These are phyloP conservation scores for Trimorus sp. DNA, from an alignment of 2,888 invertebrate genomes.

Conservation along the genomic window DNA sequence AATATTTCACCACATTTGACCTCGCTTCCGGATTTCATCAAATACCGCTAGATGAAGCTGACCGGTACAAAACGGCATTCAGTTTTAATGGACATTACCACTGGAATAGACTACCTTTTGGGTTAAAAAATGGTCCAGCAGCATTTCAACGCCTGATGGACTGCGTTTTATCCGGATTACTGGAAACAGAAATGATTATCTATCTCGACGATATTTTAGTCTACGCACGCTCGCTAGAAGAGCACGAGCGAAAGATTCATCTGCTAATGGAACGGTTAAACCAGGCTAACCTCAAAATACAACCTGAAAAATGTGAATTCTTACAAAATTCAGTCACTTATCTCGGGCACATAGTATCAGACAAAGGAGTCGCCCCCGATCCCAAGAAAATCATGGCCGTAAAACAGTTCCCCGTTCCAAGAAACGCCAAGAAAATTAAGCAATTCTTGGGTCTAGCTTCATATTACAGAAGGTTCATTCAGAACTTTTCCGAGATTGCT, in stretches of 20 bases:
- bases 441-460: neutral
- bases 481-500: neutral
- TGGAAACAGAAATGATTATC: conserved; percentile 54
- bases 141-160: conserved; percentile 77
- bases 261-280: conserved; percentile 56
- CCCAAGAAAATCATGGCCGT: conserved; percentile 52
- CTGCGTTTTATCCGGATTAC: conserved; percentile 68
- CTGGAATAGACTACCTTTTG: conserved; percentile 1
- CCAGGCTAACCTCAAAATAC: conserved; percentile 53
- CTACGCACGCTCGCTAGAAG: conserved; percentile 48
- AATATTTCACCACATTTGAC: conserved; percentile 55
- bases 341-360: conserved; percentile 57
- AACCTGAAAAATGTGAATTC: conserved; percentile 70
- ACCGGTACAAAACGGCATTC: conserved; percentile 21
- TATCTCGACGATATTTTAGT: conserved; percentile 66
- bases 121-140: conserved; percentile 10
- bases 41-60: conserved; percentile 1
- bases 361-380: conserved; percentile 66
- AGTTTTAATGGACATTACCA: neutral
- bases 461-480: neutral
- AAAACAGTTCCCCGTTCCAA: neutral
- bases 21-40: conserved; percentile 56
- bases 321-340: conserved; percentile 66
- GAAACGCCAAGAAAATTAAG: neutral
- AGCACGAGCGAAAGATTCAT: conserved; percentile 54